A percentile compares a stretch with the other conserved stretches of the same genome.
Evolutionary conservation across 2,113 vertebrate genomes (phyloP).

Genomic region (Pseudonaja textilis): DNA sequence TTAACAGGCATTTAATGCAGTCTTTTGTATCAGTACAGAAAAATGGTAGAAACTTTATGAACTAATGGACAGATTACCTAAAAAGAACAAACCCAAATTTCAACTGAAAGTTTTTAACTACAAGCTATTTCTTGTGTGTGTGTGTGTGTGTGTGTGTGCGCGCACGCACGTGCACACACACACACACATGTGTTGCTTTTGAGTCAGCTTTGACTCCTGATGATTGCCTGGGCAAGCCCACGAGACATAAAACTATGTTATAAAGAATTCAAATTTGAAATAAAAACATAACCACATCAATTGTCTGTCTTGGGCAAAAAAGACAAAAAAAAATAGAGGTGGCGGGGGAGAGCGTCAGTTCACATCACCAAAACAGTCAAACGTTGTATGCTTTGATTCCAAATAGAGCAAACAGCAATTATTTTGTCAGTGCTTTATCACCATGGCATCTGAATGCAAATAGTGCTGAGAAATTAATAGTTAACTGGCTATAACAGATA

Average conservation of each 20-base stretch:
- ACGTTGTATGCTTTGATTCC: conserved; percentile 49
- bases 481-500: conserved; percentile 39
- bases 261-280: background rate
- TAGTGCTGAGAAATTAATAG: conserved; percentile 59
- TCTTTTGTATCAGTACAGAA: background rate
- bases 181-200: background rate
- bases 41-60: background rate
- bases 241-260: background rate
- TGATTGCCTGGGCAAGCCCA: background rate
- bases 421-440: conserved; percentile 66
- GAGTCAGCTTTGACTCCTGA: background rate
- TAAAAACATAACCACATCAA: background rate
- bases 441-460: conserved; percentile 46
- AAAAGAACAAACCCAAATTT: background rate
- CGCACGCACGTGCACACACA: too few species aligned
- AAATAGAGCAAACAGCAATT: conserved; percentile 27
- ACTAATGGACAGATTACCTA: background rate
- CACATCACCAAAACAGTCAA: conserved; percentile 52
- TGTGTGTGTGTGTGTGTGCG: too few species aligned
- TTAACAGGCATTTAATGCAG: background rate
- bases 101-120: background rate
- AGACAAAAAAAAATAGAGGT: too few species aligned
- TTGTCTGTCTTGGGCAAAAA: background rate
- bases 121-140: background rate
- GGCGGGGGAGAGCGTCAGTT: background rate